Evolutionary conservation across 2,113 vertebrate species (phyloP).

Genomic region (Vulpes vulpes): DNA sequence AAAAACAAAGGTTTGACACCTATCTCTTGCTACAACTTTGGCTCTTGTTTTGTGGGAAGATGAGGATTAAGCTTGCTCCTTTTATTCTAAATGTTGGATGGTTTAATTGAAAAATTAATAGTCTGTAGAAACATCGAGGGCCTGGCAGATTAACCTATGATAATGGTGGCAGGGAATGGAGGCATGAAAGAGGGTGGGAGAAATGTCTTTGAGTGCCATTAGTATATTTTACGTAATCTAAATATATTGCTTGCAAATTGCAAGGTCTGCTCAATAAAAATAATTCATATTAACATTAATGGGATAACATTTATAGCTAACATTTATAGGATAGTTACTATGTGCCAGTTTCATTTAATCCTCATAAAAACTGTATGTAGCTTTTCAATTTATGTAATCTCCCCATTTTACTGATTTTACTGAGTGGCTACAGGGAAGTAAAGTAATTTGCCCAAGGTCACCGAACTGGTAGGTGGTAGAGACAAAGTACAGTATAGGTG

Average conservation of each 20-base stretch:
- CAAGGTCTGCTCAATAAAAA: not conserved
- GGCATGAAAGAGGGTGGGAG: not conserved
- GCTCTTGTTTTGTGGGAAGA: conserved; percentile 67
- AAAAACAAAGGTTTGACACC: conserved; percentile 58
- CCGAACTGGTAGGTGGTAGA: not conserved
- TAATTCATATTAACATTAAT: not conserved
- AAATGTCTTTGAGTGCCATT: not conserved
- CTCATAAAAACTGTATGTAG: not conserved
- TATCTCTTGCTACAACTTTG: conserved; percentile 79
- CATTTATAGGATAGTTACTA: not conserved
- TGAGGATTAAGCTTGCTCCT: conserved; percentile 54
- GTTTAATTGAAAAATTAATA: not conserved
- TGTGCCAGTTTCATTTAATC: not conserved
- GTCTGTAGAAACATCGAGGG: not conserved
- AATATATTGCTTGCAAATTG: conserved; percentile 15
- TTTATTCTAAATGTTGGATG: conserved; percentile 41
- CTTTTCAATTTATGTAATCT: too few species aligned
- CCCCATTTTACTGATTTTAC: not conserved
- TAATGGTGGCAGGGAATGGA: not conserved
- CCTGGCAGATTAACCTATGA: not conserved
- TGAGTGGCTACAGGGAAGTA: not conserved
- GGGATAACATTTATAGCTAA: not conserved
- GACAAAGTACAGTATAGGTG: not conserved
- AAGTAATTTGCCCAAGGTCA: not conserved
- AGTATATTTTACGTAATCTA: not conserved